Evolutionary conservation across 1,140 invertebrate genomes (phyloP).

Genomic region (Drosophila carrolli): DNA sequence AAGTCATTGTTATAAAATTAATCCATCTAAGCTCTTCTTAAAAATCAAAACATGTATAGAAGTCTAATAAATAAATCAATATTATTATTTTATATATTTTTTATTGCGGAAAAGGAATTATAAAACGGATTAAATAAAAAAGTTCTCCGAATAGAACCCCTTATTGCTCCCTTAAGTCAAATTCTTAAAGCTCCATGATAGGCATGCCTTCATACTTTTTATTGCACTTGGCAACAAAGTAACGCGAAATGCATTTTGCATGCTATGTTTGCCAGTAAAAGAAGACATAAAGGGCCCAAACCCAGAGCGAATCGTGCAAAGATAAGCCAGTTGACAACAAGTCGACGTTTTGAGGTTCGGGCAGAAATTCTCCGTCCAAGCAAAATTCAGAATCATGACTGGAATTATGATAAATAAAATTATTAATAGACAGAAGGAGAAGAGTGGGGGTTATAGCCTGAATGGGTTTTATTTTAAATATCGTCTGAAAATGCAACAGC

Average conservation of each 20-base stretch:
- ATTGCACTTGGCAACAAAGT: conserved; percentile 68
- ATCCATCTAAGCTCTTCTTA: too few species aligned
- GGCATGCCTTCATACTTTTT: conserved; percentile 65
- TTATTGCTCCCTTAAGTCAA: conserved; percentile 11
- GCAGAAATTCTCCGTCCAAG: conserved; percentile 55
- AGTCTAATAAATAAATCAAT: too few species aligned
- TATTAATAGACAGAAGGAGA: conserved; percentile 58
- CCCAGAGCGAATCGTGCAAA: conserved; percentile 50
- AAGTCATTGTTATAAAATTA: too few species aligned
- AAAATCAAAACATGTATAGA: too few species aligned
- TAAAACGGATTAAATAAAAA: not conserved
- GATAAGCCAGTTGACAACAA: conserved; percentile 62
- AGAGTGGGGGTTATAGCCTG: not conserved
- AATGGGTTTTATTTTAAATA: conserved; percentile 31
- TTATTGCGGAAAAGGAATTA: too few species aligned
- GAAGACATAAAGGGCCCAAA: conserved; percentile 9
- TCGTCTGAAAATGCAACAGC: conserved; percentile 36
- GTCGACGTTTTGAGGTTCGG: conserved; percentile 49
- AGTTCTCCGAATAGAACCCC: not conserved
- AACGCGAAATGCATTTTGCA: conserved; percentile 47
- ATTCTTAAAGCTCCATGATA: conserved; percentile 17
- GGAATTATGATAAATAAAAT: conserved; percentile 71
- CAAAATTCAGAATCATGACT: conserved; percentile 62
- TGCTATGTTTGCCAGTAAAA: conserved; percentile 44
- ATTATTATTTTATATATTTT: not conserved